Evolutionary conservation across 2,888 invertebrate species (phyloP).

Genomic region (Epistrophe grossulariae): DNA sequence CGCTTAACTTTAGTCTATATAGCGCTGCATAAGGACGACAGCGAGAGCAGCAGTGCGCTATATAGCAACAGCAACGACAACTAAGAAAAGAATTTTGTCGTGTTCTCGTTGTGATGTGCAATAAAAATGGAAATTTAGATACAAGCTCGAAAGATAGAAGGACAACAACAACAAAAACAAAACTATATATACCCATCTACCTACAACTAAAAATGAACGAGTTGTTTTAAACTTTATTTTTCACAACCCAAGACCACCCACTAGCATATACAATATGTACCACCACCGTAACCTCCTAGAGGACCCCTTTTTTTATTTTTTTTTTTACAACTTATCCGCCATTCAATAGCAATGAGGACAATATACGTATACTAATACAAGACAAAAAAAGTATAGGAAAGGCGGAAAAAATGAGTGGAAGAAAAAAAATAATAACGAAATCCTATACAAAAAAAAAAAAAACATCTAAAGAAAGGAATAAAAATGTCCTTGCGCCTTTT

Average conservation of each 20-base stretch:
- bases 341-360: slow-evolving; percentile 70
- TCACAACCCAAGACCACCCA: slow-evolving; percentile 17
- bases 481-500: slow-evolving; percentile 76
- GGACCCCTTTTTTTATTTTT: background rate
- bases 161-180: slow-evolving; percentile 6
- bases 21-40: background rate
- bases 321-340: slow-evolving; percentile 14
- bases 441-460: slow-evolving; percentile 10
- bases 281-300: slow-evolving; percentile 47
- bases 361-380: slow-evolving; percentile 43
- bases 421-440: background rate
- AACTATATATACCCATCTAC: no score
- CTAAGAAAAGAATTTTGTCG: slow-evolving; percentile 57
- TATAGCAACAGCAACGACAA: slow-evolving; percentile 12
- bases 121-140: slow-evolving; percentile 75
- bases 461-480: slow-evolving; percentile 65
- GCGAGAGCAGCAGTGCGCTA: background rate
- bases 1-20: slow-evolving; percentile 56
- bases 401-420: slow-evolving; percentile 24
- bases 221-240: slow-evolving; percentile 68
- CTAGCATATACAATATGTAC: slow-evolving; percentile 33
- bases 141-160: slow-evolving; percentile 28
- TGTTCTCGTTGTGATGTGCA: slow-evolving; percentile 62
- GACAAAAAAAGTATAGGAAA: slow-evolving; percentile 22
- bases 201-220: slow-evolving; percentile 46